Evolutionary conservation across 2,113 vertebrate species (phyloP).

Genomic region (Irena cyanogastra): DNA sequence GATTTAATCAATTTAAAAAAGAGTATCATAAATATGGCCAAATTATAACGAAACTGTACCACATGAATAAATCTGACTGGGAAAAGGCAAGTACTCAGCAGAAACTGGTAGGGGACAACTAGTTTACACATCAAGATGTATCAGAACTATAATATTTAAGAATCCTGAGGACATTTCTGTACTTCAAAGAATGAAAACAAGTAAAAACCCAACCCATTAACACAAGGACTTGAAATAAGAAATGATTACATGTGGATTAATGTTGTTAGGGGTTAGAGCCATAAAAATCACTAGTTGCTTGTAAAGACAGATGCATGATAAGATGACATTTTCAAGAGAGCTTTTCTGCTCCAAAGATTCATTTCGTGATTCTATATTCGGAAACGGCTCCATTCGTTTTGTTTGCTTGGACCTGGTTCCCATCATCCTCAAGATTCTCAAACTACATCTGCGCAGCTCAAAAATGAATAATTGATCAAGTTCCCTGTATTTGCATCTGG

Average conservation of each 20-base stretch:
- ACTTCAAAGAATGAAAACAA: neutral
- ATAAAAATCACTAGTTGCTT: neutral
- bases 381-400: neutral
- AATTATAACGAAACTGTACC: neutral
- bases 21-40: neutral
- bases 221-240: neutral
- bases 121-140: neutral
- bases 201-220: neutral
- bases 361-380: neutral
- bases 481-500: slow-evolving; percentile 7
- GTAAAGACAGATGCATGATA: neutral
- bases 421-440: slow-evolving; percentile 1
- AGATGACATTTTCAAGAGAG: neutral
- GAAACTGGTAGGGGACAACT: neutral
- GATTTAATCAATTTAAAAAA: slow-evolving; percentile 5
- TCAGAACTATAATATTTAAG: neutral
- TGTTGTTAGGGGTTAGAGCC: neutral
- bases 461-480: slow-evolving; percentile 17
- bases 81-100: neutral
- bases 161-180: neutral
- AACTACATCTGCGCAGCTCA: neutral
- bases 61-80: neutral
- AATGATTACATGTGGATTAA: neutral
- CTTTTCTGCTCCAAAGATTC: neutral
- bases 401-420: slow-evolving; percentile 13